A percentile compares a stretch with the other conserved stretches of the same genome.
Evolutionary conservation across 2,888 invertebrate genomes (phyloP).

Genomic region (Phragmatobia fuliginosa): DNA sequence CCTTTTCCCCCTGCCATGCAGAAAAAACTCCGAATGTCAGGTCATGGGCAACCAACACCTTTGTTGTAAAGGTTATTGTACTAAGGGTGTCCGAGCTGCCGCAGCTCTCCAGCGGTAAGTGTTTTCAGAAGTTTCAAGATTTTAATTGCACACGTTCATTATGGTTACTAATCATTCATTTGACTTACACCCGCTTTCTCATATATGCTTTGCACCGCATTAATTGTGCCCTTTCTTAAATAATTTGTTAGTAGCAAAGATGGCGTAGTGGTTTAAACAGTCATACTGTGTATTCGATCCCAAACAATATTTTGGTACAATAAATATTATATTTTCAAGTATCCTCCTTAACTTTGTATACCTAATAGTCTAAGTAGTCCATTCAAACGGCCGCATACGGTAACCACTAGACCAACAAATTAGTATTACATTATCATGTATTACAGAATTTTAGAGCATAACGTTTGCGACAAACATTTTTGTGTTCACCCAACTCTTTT

Average conservation of each 20-base stretch:
- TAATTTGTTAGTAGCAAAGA: background rate
- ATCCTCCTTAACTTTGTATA: background rate
- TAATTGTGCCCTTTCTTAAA: background rate
- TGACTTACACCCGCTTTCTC: background rate
- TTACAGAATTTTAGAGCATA: no score
- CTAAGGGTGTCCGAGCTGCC: conserved; percentile 73
- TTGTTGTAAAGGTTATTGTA: conserved; percentile 86
- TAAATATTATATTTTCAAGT: no score
- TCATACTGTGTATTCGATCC: no score
- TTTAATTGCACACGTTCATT: background rate
- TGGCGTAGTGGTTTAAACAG: no score
- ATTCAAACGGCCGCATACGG: no score
- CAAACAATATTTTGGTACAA: no score
- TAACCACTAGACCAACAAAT: no score
- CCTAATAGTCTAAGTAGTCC: no score
- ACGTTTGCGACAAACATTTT: no score
- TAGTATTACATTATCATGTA: no score
- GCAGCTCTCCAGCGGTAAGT: conserved; percentile 68
- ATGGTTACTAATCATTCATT: background rate
- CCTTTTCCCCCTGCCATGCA: conserved; percentile 86
- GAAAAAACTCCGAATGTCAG: conserved; percentile 82
- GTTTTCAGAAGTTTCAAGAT: background rate
- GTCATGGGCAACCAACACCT: conserved; percentile 84
- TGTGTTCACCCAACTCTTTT: no score
- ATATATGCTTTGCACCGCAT: background rate